Evolutionary conservation across 23 tunicate genomes (phyloP).

Genomic region (Phallusia fumigata): DNA sequence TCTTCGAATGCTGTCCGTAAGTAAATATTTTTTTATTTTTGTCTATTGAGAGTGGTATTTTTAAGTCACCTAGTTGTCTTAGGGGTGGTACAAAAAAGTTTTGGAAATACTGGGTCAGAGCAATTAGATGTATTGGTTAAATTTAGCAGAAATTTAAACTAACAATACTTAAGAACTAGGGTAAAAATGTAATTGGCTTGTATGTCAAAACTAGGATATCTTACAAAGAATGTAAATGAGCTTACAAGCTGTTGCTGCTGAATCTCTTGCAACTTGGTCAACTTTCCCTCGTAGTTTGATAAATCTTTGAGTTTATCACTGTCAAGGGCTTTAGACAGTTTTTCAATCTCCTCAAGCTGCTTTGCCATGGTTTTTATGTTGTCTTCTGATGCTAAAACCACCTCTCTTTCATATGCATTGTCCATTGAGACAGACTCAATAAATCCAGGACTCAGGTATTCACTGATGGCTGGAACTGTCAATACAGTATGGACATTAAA

Average conservation of each 20-base stretch:
- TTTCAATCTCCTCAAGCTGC: constrained; percentile 46
- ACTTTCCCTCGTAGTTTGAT: constrained; percentile 10
- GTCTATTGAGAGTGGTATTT: no score
- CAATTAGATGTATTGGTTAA: no score
- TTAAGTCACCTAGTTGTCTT: no score
- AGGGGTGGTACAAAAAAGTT: no score
- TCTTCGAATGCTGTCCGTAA: no score
- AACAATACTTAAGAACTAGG: no score
- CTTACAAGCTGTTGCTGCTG: constrained; percentile 42
- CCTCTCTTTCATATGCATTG: constrained; percentile 31
- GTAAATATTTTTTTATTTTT: no score
- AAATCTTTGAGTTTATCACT: constrained; percentile 24
- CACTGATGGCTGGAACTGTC: constrained; percentile 34
- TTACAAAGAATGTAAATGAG: no score
- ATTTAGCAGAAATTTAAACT: no score
- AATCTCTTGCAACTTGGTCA: constrained; percentile 16
- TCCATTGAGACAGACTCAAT: constrained; percentile 29
- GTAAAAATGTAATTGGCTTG: no score
- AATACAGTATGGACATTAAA: background rate
- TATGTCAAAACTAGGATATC: no score
- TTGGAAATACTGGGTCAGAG: no score
- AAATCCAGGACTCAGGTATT: constrained; percentile 50
- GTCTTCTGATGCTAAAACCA: constrained; percentile 38
- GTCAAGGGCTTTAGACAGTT: constrained; percentile 24
- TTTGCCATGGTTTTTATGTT: constrained; percentile 18